Percentiles rank a stretch among this genome's conserved stretches.
Conservation (phyloP, 2,797 vertebrate genomes). For the Rhinichthys osculus region DNA sequence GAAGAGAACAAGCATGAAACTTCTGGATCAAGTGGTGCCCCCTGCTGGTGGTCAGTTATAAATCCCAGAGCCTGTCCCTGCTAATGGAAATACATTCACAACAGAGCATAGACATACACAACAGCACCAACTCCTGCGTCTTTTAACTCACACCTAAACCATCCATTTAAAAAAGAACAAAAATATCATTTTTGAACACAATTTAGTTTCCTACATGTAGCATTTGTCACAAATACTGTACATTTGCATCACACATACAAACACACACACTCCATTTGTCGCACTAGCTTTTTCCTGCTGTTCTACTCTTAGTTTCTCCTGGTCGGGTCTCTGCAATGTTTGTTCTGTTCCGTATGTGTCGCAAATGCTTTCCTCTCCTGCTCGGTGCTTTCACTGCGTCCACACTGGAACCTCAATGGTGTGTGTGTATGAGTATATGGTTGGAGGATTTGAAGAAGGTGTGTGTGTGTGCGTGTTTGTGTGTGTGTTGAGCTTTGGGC, state of each 20-base stretch:
- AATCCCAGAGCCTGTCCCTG: constrained; percentile 31
- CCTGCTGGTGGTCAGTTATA: constrained; percentile 96
- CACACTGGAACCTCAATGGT: neutral
- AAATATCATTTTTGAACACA: neutral
- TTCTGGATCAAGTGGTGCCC: constrained; percentile 98
- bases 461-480: constrained; percentile 29
- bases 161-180: neutral
- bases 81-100: constrained; percentile 38
- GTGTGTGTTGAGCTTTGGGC: constrained; percentile 80
- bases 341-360: constrained; percentile 68
- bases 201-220: neutral
- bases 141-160: constrained; percentile 9
- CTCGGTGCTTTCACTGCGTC: neutral
- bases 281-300: constrained; percentile 57
- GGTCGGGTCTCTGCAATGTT: constrained; percentile 68
- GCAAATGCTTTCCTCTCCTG: constrained; percentile 38
- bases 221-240: neutral
- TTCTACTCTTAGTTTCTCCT: constrained; percentile 71
- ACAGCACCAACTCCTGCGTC: constrained; percentile 18
- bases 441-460: neutral
- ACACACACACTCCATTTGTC: constrained; percentile 23
- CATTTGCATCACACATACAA: constrained; percentile 13
- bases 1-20: constrained; percentile 99
- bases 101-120: constrained; percentile 49
- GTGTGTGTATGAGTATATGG: constrained; percentile 58